phyloP scores from a whole-genome alignment of 2,888 invertebrate species.

The Melinopterus prodromus region DNA sequence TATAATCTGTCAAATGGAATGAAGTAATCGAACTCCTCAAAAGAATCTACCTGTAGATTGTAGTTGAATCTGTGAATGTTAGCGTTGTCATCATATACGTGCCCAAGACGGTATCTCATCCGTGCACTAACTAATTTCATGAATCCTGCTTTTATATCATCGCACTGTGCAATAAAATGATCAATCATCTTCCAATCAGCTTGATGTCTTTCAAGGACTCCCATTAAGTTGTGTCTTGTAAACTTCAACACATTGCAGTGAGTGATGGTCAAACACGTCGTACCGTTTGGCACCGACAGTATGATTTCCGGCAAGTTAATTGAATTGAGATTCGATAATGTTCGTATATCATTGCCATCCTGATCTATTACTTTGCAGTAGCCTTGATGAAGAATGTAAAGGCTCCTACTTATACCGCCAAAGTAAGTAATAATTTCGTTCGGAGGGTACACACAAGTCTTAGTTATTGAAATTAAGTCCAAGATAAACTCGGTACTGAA shows the following conservation, averaged over 20 bases:
- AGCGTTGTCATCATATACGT: neutral
- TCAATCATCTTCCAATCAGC: neutral
- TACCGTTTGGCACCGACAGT: conserved; percentile 25
- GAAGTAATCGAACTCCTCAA: conserved; percentile 44
- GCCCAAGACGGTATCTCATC: neutral
- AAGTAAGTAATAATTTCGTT: conserved; percentile 38
- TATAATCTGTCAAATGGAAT: conserved; percentile 41
- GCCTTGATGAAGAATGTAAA: conserved; percentile 33
- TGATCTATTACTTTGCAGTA: conserved; percentile 22
- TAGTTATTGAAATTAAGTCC: conserved; percentile 30
- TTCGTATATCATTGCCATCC: conserved; percentile 6
- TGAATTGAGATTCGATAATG: conserved; percentile 11
- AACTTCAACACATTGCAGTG: conserved; percentile 23
- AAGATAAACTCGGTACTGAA: conserved; percentile 33
- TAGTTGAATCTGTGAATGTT: conserved; percentile 29
- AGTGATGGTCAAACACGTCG: conserved; percentile 27
- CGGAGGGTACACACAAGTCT: conserved; percentile 32
- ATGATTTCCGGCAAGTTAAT: conserved; percentile 32
- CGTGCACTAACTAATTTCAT: neutral
- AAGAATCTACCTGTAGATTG: conserved; percentile 33
- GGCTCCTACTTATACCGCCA: conserved; percentile 31
- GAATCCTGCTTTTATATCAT: conserved; percentile 19
- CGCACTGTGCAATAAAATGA: neutral
- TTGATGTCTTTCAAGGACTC: conserved; percentile 6
- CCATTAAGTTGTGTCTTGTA: conserved; percentile 8